phyloP scores from a whole-genome alignment of 2,113 vertebrate genomes.

The Uria aalge region DNA sequence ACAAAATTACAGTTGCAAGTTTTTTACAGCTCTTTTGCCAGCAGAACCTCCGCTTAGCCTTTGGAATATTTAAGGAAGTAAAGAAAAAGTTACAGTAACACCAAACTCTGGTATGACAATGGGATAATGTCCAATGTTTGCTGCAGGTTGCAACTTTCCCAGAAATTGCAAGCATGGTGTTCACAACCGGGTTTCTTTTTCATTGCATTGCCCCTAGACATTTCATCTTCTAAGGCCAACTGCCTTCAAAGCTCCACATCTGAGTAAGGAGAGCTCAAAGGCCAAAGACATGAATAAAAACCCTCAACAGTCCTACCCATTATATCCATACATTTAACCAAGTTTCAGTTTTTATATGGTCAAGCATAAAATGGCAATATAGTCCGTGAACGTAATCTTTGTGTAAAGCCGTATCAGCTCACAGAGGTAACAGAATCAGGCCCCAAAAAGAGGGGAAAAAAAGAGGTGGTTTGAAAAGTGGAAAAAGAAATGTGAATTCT shows the following conservation, averaged over 20 bases:
- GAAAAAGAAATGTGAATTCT: neutral
- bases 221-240: neutral
- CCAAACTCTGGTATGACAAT: neutral
- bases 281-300: neutral
- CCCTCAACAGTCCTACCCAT: neutral
- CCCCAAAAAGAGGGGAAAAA: neutral
- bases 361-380: neutral
- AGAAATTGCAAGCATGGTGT: neutral
- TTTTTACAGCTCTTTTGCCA: neutral
- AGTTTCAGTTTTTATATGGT: neutral
- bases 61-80: neutral
- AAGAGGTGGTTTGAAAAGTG: neutral
- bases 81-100: neutral
- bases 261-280: neutral
- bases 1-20: neutral
- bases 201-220: neutral
- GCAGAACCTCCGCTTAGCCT: neutral
- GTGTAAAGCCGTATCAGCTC: neutral
- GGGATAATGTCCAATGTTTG: fast-evolving
- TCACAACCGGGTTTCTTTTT: neutral
- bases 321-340: neutral
- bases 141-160: neutral
- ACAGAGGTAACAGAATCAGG: neutral
- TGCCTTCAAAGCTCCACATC: neutral
- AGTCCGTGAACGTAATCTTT: neutral